A percentile compares a stretch with the other conserved stretches of the same genome.
phyloP scores from a whole-genome alignment of 2,113 vertebrate genomes.

The Puffinus mauretanicus region DNA sequence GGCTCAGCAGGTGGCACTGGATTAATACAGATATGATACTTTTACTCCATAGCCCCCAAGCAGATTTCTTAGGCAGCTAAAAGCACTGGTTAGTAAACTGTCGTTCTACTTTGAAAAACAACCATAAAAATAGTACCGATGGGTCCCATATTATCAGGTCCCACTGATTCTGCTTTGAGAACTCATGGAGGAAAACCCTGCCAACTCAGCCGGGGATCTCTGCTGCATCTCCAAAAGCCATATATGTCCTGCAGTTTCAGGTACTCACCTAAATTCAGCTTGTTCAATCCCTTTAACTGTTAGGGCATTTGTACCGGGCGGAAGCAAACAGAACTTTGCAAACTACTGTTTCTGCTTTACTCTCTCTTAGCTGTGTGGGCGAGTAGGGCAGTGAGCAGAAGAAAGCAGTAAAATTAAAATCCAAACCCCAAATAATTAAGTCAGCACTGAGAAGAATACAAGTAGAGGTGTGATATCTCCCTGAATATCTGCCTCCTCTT shows the following conservation, averaged over 20 bases:
- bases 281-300: not conserved
- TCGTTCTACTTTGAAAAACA: not conserved
- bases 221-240: not conserved
- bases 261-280: not conserved
- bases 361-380: not conserved
- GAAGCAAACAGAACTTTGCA: not conserved
- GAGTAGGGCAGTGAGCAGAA: not conserved
- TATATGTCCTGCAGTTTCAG: not conserved
- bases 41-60: not conserved
- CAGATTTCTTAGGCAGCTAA: not conserved
- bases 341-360: not conserved
- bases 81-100: not conserved
- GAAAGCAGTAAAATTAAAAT: not conserved
- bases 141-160: not conserved
- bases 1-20: conserved; percentile 56
- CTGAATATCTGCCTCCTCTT: not conserved
- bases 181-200: not conserved
- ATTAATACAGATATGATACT: conserved; percentile 3
- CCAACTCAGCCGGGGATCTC: not conserved
- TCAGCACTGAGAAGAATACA: not conserved
- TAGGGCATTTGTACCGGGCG: not conserved
- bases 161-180: not conserved
- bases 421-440: not conserved
- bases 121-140: not conserved
- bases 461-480: not conserved